Base-by-base conservation (phyloP, 2,888 invertebrate genomes). In the Ennomos quercinarius region DNA sequence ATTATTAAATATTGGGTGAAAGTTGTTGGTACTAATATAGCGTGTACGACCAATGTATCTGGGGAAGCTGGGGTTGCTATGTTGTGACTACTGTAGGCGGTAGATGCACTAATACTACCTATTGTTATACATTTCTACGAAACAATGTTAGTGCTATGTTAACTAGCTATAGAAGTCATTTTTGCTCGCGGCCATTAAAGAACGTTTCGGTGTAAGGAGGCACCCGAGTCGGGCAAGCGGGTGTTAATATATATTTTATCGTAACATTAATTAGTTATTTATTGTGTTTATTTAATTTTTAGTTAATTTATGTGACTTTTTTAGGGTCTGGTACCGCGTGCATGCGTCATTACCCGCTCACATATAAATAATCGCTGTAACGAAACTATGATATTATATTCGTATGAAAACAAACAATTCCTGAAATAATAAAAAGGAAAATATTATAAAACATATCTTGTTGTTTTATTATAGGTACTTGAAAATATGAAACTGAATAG, bases 311-410 rank as follows among this genome's bases (percentile, higher is more conserved):
- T 37, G 53, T 61, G 40, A 38, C n/a, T 27, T 37, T n/a, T 43
- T 17, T 43, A 37, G 39, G 51, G 42, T 44, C 40, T 55, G 53
- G 46, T 77, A 76, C 76, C 80, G 76, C 83, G 84, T 81, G 84
- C 83, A 82, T 79, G 77, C 84, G 85, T 87, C 88, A 85, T 85
- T 86, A 86, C 86, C 89, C 79, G 87, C 87, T 87, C 84, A 82
- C 81, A 80, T 84, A 83, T 82, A 81, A 80, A 84, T 86, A 86
- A 81, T 81, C 86, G 85, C 83, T 90, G 86, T 87, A 86, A 86
- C 84, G 78, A 86, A 83, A 86, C 84, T 87, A 89, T 87, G 83
- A 87, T 87, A 88, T 86, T 88, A 87, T 87, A 86, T 87, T 86
- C 86, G 81, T 86, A 87, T 86, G 84, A 87, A 65, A 87, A 89